phyloP scores from a whole-genome alignment of 2,888 invertebrate genomes.

The Mylabris sibirica region DNA sequence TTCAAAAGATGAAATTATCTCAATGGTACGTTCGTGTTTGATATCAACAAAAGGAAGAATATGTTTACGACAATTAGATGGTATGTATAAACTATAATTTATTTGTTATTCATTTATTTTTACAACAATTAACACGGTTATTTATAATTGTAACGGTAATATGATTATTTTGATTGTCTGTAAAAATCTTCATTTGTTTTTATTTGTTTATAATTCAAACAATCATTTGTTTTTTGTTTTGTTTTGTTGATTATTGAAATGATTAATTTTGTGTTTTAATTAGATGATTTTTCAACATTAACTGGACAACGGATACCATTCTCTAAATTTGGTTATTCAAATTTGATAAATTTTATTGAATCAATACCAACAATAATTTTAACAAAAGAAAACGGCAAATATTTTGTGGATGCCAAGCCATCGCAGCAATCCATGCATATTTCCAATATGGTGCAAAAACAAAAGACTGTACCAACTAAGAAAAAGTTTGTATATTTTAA shows the following conservation, averaged over 20 bases:
- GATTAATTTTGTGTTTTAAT: constrained; percentile 41
- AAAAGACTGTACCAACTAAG: constrained; percentile 48
- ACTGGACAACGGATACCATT: constrained; percentile 72
- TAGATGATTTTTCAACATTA: constrained; percentile 70
- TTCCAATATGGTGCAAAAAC: constrained; percentile 58
- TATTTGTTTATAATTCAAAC: not conserved
- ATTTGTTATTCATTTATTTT: not conserved
- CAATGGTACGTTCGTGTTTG: constrained; percentile 47
- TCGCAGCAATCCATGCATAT: constrained; percentile 70
- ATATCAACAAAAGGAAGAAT: constrained; percentile 50
- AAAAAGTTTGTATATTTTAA: constrained; percentile 27
- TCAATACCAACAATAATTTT: constrained; percentile 67
- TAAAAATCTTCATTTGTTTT: constrained; percentile 15
- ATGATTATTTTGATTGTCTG: not conserved
- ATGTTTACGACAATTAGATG: constrained; percentile 46
- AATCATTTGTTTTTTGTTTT: too few species aligned
- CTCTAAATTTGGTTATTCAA: constrained; percentile 66
- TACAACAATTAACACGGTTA: too few species aligned
- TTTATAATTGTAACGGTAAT: not conserved
- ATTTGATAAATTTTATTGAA: constrained; percentile 68
- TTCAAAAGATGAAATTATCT: constrained; percentile 41
- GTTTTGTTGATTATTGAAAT: not conserved
- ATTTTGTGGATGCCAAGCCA: constrained; percentile 67
- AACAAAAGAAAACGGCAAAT: constrained; percentile 64
- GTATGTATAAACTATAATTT: constrained; percentile 41